Conservation (phyloP, 2,888 invertebrate genomes). For the Drosophila infuscata region DNA sequence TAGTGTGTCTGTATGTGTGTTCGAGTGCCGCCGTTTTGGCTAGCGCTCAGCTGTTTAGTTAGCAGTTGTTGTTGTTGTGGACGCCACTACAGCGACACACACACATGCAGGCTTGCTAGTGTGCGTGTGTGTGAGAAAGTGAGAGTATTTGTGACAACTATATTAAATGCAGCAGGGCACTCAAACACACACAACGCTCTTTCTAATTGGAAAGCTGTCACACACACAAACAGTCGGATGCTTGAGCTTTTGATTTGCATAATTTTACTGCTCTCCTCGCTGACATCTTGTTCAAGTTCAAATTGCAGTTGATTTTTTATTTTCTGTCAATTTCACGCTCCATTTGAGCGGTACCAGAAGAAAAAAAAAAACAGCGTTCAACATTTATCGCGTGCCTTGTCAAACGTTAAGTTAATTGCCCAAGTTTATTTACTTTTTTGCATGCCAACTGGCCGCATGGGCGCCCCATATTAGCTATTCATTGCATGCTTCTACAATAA, state of each 20-base stretch:
- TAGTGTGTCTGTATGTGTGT: conserved; percentile 7
- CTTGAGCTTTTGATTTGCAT: conserved; percentile 37
- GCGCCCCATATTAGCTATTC: conserved; percentile 54
- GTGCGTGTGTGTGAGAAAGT: conserved; percentile 42
- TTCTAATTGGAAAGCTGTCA: conserved; percentile 44
- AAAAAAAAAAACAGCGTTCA: conserved; percentile 12
- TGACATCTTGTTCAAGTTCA: conserved; percentile 55
- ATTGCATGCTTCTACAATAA: conserved; percentile 63
- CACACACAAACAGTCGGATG: conserved; percentile 10
- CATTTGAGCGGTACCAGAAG: conserved; percentile 53
- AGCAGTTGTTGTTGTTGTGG: conserved; percentile 33
- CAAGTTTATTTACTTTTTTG: conserved; percentile 32
- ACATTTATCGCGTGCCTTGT: conserved; percentile 57
- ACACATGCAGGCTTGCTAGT: conserved; percentile 1
- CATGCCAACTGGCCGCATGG: conserved; percentile 38
- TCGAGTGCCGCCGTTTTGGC: conserved; percentile 45
- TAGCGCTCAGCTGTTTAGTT: conserved; percentile 61
- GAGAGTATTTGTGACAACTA: conserved; percentile 50
- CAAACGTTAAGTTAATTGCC: conserved; percentile 52
- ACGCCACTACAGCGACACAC: conserved; percentile 34
- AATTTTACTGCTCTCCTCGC: conserved; percentile 23
- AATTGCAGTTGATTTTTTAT: conserved; percentile 38
- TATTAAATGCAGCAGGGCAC: conserved; percentile 39
- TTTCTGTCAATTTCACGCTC: conserved; percentile 58
- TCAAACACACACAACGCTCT: conserved; percentile 8